Evolutionary conservation across 1,140 invertebrate genomes (phyloP), one percentile per base, ranked within the genome.

Genomic region (Drosophila serrata): DNA sequence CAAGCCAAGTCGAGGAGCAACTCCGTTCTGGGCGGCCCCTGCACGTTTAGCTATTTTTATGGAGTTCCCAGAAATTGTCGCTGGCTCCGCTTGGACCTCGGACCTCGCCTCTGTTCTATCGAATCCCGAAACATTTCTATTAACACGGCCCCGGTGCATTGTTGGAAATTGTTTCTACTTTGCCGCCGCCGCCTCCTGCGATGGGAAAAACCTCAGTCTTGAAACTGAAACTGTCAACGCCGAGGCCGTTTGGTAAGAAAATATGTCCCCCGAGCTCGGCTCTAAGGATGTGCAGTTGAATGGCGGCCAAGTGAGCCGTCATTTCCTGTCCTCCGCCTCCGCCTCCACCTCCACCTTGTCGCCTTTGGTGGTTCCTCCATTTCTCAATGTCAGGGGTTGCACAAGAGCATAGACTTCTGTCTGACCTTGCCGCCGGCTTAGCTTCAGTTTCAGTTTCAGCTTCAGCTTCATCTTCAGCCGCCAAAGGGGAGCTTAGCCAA

Each of bases 41-140:
- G 80, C 80, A 90, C 82, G 85, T 90, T 87, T 88, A 87, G 81
- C 76, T 87, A 87, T 87, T 87, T 87, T 87, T 90, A 90, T 87
- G 85, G 84, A 88, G 85, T 87, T 87, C 84, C 80, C 68, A 42
- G 64, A 81, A 87, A 87, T 75, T 88, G 79, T 77, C 76, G 80
- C 67, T 79, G 48, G 62, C 56, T 65, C 56, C 46, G 37, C 69
- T 43, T 37, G 27, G 64, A 35, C 62, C 22, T 59, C 46, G 33
- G n/a, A n/a, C n/a, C n/a, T 35, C 17, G 19, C 19, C 59, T 35
- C 22, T 9, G 29, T 68, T 70, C 37, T 58, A 12, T 72, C 68
- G 65, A 72, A 72, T 58, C 73, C 58, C 19, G 57, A 76, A 51
- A 84, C 76, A 49, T 88, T 87, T 87, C 80, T 88, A 87, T 88